Percentiles rank a stretch among this genome's conserved stretches.
These are phyloP conservation scores for Heliconius himera DNA, from an alignment of 1,140 invertebrate genomes.

Conservation along the genomic window DNA sequence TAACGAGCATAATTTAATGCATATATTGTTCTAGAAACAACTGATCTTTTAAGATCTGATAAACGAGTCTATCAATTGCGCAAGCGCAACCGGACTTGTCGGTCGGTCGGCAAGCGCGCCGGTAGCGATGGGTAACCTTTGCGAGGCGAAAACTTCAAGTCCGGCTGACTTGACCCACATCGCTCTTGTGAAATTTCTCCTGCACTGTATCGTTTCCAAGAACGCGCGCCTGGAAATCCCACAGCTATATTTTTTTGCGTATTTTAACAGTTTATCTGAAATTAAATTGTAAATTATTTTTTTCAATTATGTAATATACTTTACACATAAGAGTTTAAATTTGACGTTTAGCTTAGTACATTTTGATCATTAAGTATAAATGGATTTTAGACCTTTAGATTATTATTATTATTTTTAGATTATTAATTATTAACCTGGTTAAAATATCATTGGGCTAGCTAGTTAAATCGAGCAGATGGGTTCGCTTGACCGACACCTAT, in stretches of 20 bases:
- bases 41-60: conserved; percentile 75
- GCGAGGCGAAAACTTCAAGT: conserved; percentile 73
- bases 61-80: conserved; percentile 75
- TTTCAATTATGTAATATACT: neutral
- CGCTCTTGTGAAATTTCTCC: conserved; percentile 79
- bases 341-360: neutral
- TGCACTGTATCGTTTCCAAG: conserved; percentile 66
- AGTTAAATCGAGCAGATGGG: conserved; percentile 66
- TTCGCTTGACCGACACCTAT: conserved; percentile 74
- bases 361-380: neutral
- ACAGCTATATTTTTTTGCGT: conserved; percentile 38
- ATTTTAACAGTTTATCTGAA: conserved; percentile 47
- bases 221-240: conserved; percentile 72
- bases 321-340: neutral
- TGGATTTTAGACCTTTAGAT: neutral
- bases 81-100: conserved; percentile 71
- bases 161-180: conserved; percentile 79
- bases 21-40: conserved; percentile 58
- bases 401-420: no score
- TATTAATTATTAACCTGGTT: conserved; percentile 35
- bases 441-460: conserved; percentile 36
- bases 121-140: conserved; percentile 71
- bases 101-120: conserved; percentile 48
- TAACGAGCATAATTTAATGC: neutral
- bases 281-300: neutral